These are phyloP conservation scores for Mermis nigrescens DNA, from an alignment of 2,888 invertebrate genomes.

Conservation along the genomic window DNA sequence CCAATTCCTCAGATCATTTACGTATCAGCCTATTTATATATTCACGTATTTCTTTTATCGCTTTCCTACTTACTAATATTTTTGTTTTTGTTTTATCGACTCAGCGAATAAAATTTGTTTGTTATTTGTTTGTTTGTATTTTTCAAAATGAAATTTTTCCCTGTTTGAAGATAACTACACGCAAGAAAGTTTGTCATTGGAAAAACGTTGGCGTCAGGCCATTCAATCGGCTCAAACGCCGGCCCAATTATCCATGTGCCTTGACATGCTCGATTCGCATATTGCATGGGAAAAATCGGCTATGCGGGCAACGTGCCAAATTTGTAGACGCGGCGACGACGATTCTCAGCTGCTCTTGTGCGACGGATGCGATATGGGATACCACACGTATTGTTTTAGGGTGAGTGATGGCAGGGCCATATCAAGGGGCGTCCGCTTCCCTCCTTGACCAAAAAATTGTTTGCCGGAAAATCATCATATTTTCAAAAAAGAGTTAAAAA, in stretches of 20 bases:
- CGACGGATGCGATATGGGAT: conserved; percentile 93
- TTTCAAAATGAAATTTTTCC: too few relatives aligned
- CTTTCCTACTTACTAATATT: too few relatives aligned
- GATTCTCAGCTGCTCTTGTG: conserved; percentile 82
- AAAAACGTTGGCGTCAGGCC: conserved; percentile 61
- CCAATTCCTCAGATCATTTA: too few relatives aligned
- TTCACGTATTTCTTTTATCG: too few relatives aligned
- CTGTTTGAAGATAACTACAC: too few relatives aligned
- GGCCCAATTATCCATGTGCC: conserved; percentile 69
- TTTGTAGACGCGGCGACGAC: conserved; percentile 84
- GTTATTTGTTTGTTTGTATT: too few relatives aligned
- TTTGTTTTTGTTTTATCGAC: too few relatives aligned
- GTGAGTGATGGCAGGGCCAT: conserved; percentile 24
- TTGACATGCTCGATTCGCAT: conserved; percentile 64
- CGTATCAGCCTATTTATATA: too few relatives aligned
- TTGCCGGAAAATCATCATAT: too few relatives aligned
- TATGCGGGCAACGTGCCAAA: conserved; percentile 56
- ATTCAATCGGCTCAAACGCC: conserved; percentile 62
- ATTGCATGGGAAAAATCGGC: conserved; percentile 92
- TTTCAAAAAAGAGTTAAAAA: neutral
- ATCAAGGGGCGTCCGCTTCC: neutral
- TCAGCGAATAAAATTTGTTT: too few relatives aligned
- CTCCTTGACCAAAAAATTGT: neutral
- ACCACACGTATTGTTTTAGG: conserved; percentile 95
- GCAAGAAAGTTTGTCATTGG: too few relatives aligned